Evolutionary conservation across 2,888 invertebrate genomes (phyloP).

Genomic region (Pinctada fucata): DNA sequence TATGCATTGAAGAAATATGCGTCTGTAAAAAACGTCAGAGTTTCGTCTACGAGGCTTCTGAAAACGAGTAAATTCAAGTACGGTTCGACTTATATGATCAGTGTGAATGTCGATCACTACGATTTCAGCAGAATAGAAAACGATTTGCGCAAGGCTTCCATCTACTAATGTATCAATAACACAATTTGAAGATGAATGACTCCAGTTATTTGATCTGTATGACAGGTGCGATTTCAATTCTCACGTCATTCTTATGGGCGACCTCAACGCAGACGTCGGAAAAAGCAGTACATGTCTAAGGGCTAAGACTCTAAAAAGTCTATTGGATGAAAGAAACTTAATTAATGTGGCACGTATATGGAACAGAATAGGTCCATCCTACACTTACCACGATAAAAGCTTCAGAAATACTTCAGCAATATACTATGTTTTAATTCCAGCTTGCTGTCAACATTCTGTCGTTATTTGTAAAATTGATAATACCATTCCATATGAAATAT

Average conservation of each 20-base stretch:
- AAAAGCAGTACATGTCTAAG: too few relatives aligned
- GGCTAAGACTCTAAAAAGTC: too few relatives aligned
- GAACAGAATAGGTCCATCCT: too few relatives aligned
- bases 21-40: not conserved
- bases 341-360: too few relatives aligned
- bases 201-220: not conserved
- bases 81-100: not conserved
- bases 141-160: not conserved
- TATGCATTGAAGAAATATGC: not conserved
- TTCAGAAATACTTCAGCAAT: too few relatives aligned
- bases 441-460: too few relatives aligned
- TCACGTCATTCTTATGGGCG: not conserved
- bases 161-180: not conserved
- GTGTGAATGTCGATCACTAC: constrained; percentile 3
- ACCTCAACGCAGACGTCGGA: too few relatives aligned
- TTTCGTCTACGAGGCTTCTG: constrained; percentile 4
- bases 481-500: too few relatives aligned
- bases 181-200: not conserved
- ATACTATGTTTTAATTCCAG: too few relatives aligned
- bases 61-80: not conserved
- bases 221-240: not conserved
- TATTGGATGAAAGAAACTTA: too few relatives aligned
- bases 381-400: too few relatives aligned
- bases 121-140: constrained; percentile 12
- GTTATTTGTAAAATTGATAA: too few relatives aligned